Evolutionary conservation across 2,797 vertebrate genomes (phyloP), one percentile per base, ranked within the genome.

Genomic region (Lepilemur septentrionalis): DNA sequence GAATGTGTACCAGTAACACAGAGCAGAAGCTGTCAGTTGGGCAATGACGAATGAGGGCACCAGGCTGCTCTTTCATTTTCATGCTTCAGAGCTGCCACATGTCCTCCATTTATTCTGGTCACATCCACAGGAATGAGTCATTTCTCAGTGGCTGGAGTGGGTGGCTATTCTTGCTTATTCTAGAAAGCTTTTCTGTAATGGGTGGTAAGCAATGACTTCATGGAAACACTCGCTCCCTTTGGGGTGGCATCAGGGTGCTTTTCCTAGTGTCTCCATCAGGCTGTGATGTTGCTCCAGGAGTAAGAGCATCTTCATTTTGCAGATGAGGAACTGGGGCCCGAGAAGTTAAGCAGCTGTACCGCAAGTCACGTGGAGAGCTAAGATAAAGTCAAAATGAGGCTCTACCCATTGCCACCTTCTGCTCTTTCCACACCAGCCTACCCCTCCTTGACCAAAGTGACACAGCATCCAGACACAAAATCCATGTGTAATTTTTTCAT

Each of bases 171-270:
- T 94, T 59, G 43, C n/a, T 94, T 41, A 59, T 55, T 94, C 65
- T n/a, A 84, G 46, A 84, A 92, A 76, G 50, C 43, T 48, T 85
- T 76, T 84, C 57, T 79, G 7, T 90, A 90, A 91, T n/a, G 79
- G 63, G 67, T n/a, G 65, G 50, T 28, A 93, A 87, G 84, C 95
- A 95, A 80, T 85, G 72, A 72, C 76, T 95, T 95, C n/a, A 72
- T 30, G 72, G 87, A 73, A 43, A 50, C 1, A 15, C 43, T 55
- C 65, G 7, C 15, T 76, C 61, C 72, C 72, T 75, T 48, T 35
- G 43, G 14, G 14, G 63, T 35, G 70, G 52, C 20, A 63, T 59
- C 63, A 59, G n/a, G 18, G 70, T 57, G 4, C 50, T 81, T 65
- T 67, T 72, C 59, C 70, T 41, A 83, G n/a, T 17, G 4, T 48